Conservation (phyloP, 1,140 invertebrate genomes). For the Heterodera schachtii region DNA sequence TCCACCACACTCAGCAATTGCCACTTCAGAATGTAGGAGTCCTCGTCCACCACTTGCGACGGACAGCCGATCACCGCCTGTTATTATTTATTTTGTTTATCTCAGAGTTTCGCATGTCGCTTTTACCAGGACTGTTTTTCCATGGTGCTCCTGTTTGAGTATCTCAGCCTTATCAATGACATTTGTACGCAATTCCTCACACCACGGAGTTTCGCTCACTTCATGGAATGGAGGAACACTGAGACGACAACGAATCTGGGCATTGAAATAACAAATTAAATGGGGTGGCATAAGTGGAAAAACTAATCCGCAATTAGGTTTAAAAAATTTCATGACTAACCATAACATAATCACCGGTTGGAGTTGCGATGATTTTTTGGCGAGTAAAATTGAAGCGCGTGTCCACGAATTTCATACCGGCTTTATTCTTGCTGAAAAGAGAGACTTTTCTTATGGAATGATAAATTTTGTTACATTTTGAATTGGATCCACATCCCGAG, state of each 20-base stretch:
- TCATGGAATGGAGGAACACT: not conserved
- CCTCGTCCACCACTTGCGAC: too few species aligned
- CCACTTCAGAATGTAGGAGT: too few species aligned
- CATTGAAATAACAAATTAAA: too few species aligned
- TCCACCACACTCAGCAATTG: too few species aligned
- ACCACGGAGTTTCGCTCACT: constrained; percentile 8
- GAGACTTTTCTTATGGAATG: not conserved
- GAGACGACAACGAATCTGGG: not conserved
- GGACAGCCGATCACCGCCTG: too few species aligned
- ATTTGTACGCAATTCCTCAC: not conserved
- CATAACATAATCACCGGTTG: not conserved
- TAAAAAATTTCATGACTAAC: too few species aligned
- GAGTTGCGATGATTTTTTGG: not conserved
- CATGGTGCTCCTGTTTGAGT: not conserved
- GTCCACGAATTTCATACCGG: not conserved
- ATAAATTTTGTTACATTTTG: not conserved
- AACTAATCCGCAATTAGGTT: not conserved
- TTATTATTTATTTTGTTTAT: too few species aligned
- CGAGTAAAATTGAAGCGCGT: not conserved
- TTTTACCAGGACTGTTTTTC: not conserved
- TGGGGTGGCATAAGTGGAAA: too few species aligned
- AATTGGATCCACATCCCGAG: not conserved
- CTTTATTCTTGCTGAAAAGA: not conserved
- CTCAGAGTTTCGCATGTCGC: too few species aligned
- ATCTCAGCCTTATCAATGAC: not conserved